phyloP scores from a whole-genome alignment of 2,797 vertebrate genomes.

The Ctenopoma multispine region DNA sequence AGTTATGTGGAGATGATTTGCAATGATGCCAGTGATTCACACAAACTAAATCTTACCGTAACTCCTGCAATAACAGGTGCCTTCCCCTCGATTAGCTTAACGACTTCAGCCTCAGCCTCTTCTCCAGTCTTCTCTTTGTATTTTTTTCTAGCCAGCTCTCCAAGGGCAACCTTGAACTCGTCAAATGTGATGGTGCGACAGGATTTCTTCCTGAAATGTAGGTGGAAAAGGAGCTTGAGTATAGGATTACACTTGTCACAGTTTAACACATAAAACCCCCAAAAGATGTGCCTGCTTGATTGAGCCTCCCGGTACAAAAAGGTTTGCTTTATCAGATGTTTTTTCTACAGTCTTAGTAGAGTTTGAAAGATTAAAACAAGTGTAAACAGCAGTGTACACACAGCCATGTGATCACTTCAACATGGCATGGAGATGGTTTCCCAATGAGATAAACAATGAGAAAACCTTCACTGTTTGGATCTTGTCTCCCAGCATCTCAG shows the following conservation, averaged over 20 bases:
- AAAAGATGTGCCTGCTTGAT: constrained; percentile 9
- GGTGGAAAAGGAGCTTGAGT: constrained; percentile 22
- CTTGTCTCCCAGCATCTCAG: constrained; percentile 38
- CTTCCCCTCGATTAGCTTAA: constrained; percentile 93
- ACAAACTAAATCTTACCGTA: constrained; percentile 64
- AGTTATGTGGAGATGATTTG: not conserved
- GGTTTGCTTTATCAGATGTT: constrained; percentile 1
- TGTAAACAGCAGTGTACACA: constrained; percentile 45
- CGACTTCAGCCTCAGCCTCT: constrained; percentile 91
- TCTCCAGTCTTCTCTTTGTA: constrained; percentile 92
- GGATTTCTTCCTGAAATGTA: constrained; percentile 89
- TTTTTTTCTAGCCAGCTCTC: constrained; percentile 91
- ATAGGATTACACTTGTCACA: constrained; percentile 3
- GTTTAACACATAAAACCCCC: not conserved
- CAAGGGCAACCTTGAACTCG: constrained; percentile 92
- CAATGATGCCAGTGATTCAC: not conserved
- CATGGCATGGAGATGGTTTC: constrained; percentile 56
- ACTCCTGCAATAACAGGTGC: constrained; percentile 90
- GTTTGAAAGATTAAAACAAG: constrained; percentile 47
- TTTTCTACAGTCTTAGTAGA: constrained; percentile 23
- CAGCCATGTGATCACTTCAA: constrained; percentile 60
- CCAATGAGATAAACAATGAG: constrained; percentile 57
- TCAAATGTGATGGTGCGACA: constrained; percentile 94
- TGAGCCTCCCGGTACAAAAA: constrained; percentile 5
- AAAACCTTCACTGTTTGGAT: constrained; percentile 54